A percentile compares a stretch with the other conserved stretches of the same genome.
phyloP scores from a whole-genome alignment of 2,113 vertebrate genomes.

The Pituophis catenifer region DNA sequence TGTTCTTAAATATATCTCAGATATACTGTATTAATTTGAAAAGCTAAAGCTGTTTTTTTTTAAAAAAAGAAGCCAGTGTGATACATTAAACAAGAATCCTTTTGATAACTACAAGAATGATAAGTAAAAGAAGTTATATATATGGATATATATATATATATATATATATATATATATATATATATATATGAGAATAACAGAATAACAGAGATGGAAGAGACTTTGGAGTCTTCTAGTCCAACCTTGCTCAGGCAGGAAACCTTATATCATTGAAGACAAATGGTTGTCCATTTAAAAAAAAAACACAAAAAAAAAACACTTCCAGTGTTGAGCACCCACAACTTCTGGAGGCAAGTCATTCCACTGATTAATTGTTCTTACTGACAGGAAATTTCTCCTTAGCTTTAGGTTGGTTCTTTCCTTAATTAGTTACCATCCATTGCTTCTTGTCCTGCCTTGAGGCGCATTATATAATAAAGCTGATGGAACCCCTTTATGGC shows the following conservation, averaged over 20 bases:
- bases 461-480: not conserved
- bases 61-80: conserved; percentile 4
- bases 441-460: not conserved
- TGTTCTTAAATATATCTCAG: conserved; percentile 16
- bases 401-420: not conserved
- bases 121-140: not conserved
- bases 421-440: not conserved
- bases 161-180: too few species aligned
- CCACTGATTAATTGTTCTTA: not conserved
- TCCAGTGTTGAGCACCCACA: not conserved
- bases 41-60: conserved; percentile 3
- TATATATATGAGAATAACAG: too few species aligned
- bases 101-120: not conserved
- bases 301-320: too few species aligned
- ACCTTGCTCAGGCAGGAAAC: not conserved
- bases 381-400: not conserved
- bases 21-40: conserved; percentile 5
- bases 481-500: not conserved
- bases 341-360: not conserved
- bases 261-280: not conserved
- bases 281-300: not conserved
- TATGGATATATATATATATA: too few species aligned
- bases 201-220: not conserved
- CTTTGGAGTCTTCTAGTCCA: not conserved
- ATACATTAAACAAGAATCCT: not conserved